Conservation (phyloP, 2,113 vertebrate genomes). For the Lonchura striata region DNA sequence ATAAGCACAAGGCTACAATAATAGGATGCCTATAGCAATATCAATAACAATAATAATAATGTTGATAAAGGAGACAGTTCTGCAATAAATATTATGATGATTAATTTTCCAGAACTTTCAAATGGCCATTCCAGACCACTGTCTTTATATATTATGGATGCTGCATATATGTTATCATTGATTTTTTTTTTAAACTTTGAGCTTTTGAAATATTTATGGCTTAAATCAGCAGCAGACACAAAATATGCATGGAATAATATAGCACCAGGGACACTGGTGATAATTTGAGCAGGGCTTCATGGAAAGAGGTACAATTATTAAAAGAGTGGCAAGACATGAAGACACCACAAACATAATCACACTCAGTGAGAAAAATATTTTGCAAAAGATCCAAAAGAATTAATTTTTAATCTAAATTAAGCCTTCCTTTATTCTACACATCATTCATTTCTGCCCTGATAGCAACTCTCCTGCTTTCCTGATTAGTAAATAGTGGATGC, state of each 20-base stretch:
- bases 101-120: conserved; percentile 4
- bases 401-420: background rate
- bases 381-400: background rate
- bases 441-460: background rate
- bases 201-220: conserved; percentile 5
- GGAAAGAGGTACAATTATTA: background rate
- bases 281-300: background rate
- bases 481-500: background rate
- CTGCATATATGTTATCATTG: background rate
- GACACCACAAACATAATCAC: background rate
- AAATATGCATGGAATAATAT: background rate
- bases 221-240: background rate
- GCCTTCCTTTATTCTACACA: background rate
- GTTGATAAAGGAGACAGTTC: conserved; percentile 5
- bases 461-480: background rate
- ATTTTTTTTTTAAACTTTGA: background rate
- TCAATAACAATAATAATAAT: conserved; percentile 5
- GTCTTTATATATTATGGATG: background rate
- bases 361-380: background rate
- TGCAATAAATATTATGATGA: background rate
- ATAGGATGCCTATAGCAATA: background rate
- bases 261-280: background rate
- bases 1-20: background rate
- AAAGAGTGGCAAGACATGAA: background rate
- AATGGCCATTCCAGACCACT: background rate